Evolutionary conservation across 1,140 invertebrate species (phyloP).

Genomic region (Drosophila navojoa): DNA sequence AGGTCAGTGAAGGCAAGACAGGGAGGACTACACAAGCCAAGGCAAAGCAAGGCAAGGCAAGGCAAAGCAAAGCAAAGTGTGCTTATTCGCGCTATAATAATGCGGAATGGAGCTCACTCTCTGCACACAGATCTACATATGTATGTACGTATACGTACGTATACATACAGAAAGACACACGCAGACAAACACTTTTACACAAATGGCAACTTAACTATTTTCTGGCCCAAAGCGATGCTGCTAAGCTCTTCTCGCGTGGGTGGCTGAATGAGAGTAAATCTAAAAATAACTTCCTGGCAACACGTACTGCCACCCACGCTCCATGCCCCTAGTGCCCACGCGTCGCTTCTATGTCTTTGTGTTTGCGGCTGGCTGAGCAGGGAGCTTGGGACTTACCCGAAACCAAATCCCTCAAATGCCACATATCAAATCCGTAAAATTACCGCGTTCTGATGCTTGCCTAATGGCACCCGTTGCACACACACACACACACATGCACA

Average conservation of each 20-base stretch:
- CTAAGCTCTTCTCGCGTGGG: constrained; percentile 29
- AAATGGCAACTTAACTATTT: constrained; percentile 60
- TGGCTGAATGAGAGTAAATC: constrained; percentile 53
- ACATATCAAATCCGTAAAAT: constrained; percentile 37
- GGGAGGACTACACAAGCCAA: constrained; percentile 1
- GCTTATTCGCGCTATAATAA: constrained; percentile 63
- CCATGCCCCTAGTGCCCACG: constrained; percentile 12
- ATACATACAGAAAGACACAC: too few relatives aligned
- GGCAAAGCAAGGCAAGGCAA: constrained; percentile 15
- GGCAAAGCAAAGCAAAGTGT: constrained; percentile 45
- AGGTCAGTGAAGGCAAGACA: constrained; percentile 21
- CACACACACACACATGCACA: background rate
- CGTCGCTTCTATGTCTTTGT: constrained; percentile 24
- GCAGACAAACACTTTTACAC: constrained; percentile 14
- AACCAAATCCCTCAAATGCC: constrained; percentile 32
- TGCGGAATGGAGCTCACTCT: constrained; percentile 17
- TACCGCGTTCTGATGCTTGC: constrained; percentile 69
- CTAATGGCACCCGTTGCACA: constrained; percentile 49
- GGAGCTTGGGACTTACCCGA: constrained; percentile 16
- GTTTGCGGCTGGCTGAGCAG: constrained; percentile 33
- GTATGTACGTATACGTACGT: background rate
- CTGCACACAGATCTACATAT: background rate
- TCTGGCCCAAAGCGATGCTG: constrained; percentile 59
- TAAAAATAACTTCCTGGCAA: constrained; percentile 63
- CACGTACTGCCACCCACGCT: constrained; percentile 40